A percentile compares a stretch with the other conserved stretches of the same genome.
phyloP scores from a whole-genome alignment of 2,888 invertebrate species.

The Coecobrya sp. region DNA sequence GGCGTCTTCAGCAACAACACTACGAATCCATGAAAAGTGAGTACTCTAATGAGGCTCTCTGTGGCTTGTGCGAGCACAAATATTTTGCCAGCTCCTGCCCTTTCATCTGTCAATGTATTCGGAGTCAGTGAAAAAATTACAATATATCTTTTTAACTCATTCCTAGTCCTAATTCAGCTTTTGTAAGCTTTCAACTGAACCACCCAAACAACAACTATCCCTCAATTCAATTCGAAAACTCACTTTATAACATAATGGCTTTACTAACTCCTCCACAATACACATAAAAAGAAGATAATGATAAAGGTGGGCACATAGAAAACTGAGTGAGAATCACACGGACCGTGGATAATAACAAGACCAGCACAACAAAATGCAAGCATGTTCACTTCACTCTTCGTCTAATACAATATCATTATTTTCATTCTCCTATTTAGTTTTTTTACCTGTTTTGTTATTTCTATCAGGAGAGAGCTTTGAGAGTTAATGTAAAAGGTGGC shows the following conservation, averaged over 20 bases:
- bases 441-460: constrained; percentile 54
- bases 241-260: constrained; percentile 52
- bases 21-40: constrained; percentile 54
- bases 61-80: neutral
- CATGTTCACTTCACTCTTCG: constrained; percentile 75
- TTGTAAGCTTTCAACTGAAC: constrained; percentile 11
- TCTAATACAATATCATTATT: constrained; percentile 52
- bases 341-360: constrained; percentile 79
- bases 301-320: constrained; percentile 60
- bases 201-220: constrained; percentile 62
- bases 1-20: constrained; percentile 54
- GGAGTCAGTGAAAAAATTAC: constrained; percentile 63
- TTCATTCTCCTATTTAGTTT: constrained; percentile 54
- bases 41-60: constrained; percentile 40
- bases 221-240: constrained; percentile 23
- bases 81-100: constrained; percentile 27
- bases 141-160: neutral
- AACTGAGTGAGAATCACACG: constrained; percentile 68
- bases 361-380: constrained; percentile 74
- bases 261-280: constrained; percentile 40
- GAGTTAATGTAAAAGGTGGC: constrained; percentile 24
- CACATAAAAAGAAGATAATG: constrained; percentile 25
- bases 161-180: constrained; percentile 21
- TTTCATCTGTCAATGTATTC: constrained; percentile 66
- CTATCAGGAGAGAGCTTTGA: constrained; percentile 9